Conservation (phyloP, 2,888 invertebrate genomes). For the Dyspetes luteomarginatus region DNA sequence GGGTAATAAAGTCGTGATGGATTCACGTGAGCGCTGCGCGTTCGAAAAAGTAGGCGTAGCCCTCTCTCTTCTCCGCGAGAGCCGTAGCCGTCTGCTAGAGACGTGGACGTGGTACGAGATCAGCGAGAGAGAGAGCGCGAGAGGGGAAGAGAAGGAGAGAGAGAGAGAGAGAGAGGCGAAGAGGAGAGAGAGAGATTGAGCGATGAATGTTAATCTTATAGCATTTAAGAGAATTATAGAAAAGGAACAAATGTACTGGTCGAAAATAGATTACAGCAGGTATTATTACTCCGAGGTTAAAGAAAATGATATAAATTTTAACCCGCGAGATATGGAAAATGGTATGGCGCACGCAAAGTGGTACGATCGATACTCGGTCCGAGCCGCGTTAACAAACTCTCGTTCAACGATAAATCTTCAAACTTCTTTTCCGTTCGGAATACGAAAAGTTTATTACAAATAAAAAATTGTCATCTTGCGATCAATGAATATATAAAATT, state of each 20-base stretch:
- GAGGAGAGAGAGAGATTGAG: neutral
- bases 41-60: conserved; percentile 81
- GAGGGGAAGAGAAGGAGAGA: neutral
- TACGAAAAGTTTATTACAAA: conserved; percentile 7
- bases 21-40: conserved; percentile 80
- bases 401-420: neutral
- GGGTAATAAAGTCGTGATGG: conserved; percentile 62
- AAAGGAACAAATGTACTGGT: no score
- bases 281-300: neutral
- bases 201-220: neutral
- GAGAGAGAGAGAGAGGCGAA: conserved; percentile 13
- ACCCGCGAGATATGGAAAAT: conserved; percentile 52
- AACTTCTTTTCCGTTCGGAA: neutral
- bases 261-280: neutral
- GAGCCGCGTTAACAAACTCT: conserved; percentile 52
- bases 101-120: conserved; percentile 38
- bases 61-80: conserved; percentile 66
- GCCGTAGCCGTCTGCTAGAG: conserved; percentile 72
- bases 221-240: no score
- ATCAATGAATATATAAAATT: neutral
- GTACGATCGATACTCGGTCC: conserved; percentile 77
- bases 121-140: conserved; percentile 6
- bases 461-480: neutral
- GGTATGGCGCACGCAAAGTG: conserved; percentile 74
- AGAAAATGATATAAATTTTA: conserved; percentile 46